Evolutionary conservation across 2,888 invertebrate species (phyloP), one percentile per base, ranked within the genome.

Genomic region (Amorpha juglandis): DNA sequence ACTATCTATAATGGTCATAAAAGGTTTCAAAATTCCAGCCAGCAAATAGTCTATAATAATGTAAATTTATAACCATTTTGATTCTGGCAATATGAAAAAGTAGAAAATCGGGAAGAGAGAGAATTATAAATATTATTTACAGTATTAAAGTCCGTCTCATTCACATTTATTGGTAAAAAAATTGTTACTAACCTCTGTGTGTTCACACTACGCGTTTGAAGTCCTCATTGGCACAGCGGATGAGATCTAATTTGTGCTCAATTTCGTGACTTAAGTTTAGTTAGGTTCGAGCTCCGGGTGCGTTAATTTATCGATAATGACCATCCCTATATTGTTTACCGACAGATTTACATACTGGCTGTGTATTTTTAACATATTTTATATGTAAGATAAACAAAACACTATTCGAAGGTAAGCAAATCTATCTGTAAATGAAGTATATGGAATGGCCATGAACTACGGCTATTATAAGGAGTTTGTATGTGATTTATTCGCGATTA

Each of bases 121-220:
- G 38, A 9, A 38, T 55, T 83, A 84, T 82, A 86, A 82, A 83
- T 82, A 83, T 79, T 86, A 85, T 86, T 76, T 87, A 87, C 87
- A 87, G 55, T 55, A 76, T 76, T 73, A 74, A 74, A 69, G 71
- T 71, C 69, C 70, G 58, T 73, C 72, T 69, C 71, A 68, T 66
- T 71, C 70, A 69, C 74, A 74, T 73, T 69, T 73, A 73, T 70
- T 76, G 75, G 76, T 80, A 77, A 75, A 78, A 78, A 78, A 79
- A 71, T 64, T 38, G 38, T 67, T 68, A 68, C 67, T 70, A 68
- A 38, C 47, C 45, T 47, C 68, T 70, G 65, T 64, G 50, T 53
- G 47, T 63, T 67, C 72, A 72, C 71, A 73, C 73, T 70, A 66
- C 62, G 64, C 64, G 66, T 65, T 38, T 21, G 12, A 27, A 50